phyloP scores from a whole-genome alignment of 2,888 invertebrate genomes.

The Pseudolycoriella hygida region DNA sequence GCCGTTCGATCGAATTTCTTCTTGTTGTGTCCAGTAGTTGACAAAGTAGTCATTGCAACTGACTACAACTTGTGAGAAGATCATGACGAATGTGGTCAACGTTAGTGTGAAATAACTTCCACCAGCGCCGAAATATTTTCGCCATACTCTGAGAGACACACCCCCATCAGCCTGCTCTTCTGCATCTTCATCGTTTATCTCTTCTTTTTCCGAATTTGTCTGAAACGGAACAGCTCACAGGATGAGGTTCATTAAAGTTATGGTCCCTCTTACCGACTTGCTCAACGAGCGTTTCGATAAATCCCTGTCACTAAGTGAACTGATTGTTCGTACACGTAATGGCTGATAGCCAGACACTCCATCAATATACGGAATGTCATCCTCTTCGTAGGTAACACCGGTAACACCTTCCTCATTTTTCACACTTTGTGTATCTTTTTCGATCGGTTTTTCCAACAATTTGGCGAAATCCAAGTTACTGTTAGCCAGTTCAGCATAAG shows the following conservation, averaged over 20 bases:
- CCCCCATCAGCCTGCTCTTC: conserved; percentile 30
- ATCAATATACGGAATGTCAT: conserved; percentile 29
- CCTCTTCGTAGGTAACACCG: conserved; percentile 17
- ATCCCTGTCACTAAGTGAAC: conserved; percentile 9
- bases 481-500: conserved; percentile 31
- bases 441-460: conserved; percentile 11
- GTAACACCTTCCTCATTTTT: conserved; percentile 8
- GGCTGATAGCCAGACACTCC: conserved; percentile 23
- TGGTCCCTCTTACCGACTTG: conserved; percentile 20
- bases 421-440: conserved; percentile 10
- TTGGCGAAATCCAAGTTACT: conserved; percentile 34
- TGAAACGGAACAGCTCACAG: too few species aligned
- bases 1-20: conserved; percentile 20
- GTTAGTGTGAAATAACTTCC: conserved; percentile 30
- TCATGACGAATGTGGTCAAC: conserved; percentile 29
- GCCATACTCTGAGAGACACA: conserved; percentile 27
- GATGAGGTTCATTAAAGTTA: too few species aligned
- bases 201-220: too few species aligned
- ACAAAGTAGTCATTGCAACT: conserved; percentile 44
- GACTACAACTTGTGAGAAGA: conserved; percentile 36
- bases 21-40: conserved; percentile 36
- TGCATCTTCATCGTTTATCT: conserved; percentile 8
- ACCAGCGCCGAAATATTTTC: conserved; percentile 31
- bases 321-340: conserved; percentile 7
- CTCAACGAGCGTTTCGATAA: conserved; percentile 16